Evolutionary conservation across 2,113 vertebrate genomes (phyloP).

Genomic region (Xiphophorus hellerii): DNA sequence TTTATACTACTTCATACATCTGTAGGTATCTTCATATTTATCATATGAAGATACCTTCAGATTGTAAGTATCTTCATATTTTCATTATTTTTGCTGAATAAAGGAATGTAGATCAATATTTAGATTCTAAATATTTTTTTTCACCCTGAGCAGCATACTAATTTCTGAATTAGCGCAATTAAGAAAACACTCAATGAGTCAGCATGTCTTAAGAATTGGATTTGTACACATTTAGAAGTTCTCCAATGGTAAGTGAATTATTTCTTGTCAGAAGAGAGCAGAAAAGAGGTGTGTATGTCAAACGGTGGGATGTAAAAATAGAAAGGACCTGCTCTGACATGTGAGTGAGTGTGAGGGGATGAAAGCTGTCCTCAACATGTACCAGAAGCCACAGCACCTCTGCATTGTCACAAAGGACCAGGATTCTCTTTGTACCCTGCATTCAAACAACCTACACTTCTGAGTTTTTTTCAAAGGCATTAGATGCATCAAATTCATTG

Average conservation of each 20-base stretch:
- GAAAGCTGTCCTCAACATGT: slow-evolving; percentile 18
- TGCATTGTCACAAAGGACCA: slow-evolving; percentile 14
- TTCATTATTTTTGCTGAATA: too few relatives aligned
- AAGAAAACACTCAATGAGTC: too few relatives aligned
- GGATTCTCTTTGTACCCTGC: neutral
- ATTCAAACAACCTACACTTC: neutral
- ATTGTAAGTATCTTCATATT: too few relatives aligned
- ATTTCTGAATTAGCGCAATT: too few relatives aligned
- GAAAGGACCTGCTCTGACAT: slow-evolving; percentile 1
- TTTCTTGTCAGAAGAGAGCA: neutral
- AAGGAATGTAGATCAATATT: too few relatives aligned
- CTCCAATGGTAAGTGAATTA: neutral
- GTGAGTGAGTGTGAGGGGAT: neutral
- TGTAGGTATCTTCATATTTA: too few relatives aligned
- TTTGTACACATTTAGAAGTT: neutral
- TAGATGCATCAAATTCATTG: neutral
- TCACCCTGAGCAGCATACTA: too few relatives aligned
- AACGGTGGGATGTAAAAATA: neutral
- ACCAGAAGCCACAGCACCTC: slow-evolving; percentile 33
- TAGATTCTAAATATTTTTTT: too few relatives aligned
- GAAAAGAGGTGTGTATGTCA: neutral
- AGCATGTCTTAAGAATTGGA: too few relatives aligned
- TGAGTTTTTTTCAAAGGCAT: neutral
- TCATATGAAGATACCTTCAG: too few relatives aligned
- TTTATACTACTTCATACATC: too few relatives aligned